Percentiles rank a stretch among this genome's conserved stretches.
phyloP scores from a whole-genome alignment of 2,113 vertebrate species.

The Xiphophorus hellerii region DNA sequence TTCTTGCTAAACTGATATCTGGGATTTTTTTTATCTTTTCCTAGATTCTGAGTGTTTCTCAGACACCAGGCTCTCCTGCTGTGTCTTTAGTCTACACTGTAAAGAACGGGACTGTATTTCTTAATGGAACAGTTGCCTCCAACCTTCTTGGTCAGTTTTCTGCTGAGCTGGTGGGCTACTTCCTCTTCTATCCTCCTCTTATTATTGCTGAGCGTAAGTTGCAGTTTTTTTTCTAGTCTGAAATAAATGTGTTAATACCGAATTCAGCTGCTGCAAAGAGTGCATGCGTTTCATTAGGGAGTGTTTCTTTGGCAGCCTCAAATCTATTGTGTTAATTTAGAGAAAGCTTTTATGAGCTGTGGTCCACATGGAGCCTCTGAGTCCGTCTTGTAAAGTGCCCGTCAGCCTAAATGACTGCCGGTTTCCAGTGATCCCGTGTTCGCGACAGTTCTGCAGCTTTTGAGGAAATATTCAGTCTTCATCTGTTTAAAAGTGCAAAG shows the following conservation, averaged over 20 bases:
- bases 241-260: neutral
- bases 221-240: slow-evolving; percentile 14
- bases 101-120: slow-evolving; percentile 86
- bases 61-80: slow-evolving; percentile 82
- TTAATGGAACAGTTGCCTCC: slow-evolving; percentile 92
- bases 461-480: slow-evolving; percentile 16
- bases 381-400: neutral
- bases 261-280: neutral
- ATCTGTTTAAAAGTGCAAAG: slow-evolving; percentile 43
- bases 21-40: slow-evolving; percentile 18
- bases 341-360: neutral
- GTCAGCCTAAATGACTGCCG: slow-evolving; percentile 25
- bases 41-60: slow-evolving; percentile 90
- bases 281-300: neutral
- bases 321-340: neutral
- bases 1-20: slow-evolving; percentile 41
- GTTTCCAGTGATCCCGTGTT: slow-evolving; percentile 42
- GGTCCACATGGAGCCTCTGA: neutral
- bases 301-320: neutral
- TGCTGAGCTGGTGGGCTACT: slow-evolving; percentile 97
- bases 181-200: slow-evolving; percentile 95
- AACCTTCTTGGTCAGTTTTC: slow-evolving; percentile 93
- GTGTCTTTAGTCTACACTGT: slow-evolving; percentile 93
- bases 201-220: slow-evolving; percentile 96
- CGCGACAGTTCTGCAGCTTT: slow-evolving; percentile 20